Evolutionary conservation across 2,113 vertebrate genomes (phyloP).

Genomic region (Dascyllus trimaculatus): DNA sequence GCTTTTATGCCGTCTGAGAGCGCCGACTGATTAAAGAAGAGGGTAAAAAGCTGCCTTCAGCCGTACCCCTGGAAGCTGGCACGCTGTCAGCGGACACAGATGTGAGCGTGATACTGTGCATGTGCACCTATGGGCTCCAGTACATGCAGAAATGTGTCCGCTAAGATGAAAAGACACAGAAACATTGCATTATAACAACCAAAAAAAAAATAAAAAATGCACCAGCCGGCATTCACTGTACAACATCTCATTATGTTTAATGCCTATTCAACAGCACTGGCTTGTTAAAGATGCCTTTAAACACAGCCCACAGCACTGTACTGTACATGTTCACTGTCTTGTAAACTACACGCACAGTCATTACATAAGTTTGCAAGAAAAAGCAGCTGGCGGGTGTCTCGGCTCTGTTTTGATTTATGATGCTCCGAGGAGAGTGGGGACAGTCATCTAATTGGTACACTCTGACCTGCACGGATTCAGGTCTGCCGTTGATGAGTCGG

Average conservation of each 20-base stretch:
- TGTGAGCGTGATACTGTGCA: slow-evolving; percentile 33
- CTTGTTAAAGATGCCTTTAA: slow-evolving; percentile 68
- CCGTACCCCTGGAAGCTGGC: slow-evolving; percentile 43
- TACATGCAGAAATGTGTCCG: background rate
- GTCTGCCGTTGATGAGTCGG: slow-evolving; percentile 8
- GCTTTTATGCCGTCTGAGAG: slow-evolving; percentile 58
- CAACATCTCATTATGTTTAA: slow-evolving; percentile 69
- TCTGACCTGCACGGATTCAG: slow-evolving; percentile 16
- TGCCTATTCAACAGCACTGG: slow-evolving; percentile 43
- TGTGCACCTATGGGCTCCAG: background rate
- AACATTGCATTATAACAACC: slow-evolving; percentile 11
- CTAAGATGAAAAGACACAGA: slow-evolving; percentile 10
- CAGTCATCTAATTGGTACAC: slow-evolving; percentile 64
- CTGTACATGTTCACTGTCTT: slow-evolving; percentile 47
- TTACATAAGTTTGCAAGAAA: slow-evolving; percentile 37
- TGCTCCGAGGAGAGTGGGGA: slow-evolving; percentile 24
- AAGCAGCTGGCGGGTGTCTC: slow-evolving; percentile 61
- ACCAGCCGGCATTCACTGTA: slow-evolving; percentile 17
- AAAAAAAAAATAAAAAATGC: background rate
- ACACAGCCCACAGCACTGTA: slow-evolving; percentile 19
- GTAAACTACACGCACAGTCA: slow-evolving; percentile 49
- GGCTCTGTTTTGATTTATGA: slow-evolving; percentile 58
- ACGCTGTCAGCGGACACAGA: slow-evolving; percentile 59
- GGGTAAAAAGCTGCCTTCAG: slow-evolving; percentile 34
- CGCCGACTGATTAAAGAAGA: slow-evolving; percentile 66